phyloP scores from a whole-genome alignment of 2,888 invertebrate genomes.

The Palloptera scutellata region DNA sequence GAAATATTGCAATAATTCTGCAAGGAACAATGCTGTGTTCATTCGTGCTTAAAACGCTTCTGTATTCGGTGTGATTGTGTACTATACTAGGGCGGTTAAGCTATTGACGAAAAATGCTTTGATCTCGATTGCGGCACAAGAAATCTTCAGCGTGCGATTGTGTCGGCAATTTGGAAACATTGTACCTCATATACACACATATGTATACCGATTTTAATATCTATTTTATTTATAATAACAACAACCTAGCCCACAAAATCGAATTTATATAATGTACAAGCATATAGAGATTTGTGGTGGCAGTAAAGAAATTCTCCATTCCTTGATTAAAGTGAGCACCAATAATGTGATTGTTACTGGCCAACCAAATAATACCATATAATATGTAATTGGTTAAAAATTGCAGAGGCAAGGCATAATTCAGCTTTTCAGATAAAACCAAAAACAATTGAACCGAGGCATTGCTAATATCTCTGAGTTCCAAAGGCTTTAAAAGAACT shows the following conservation, averaged over 20 bases:
- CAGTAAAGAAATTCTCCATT: too few species aligned
- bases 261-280: slow-evolving; percentile 7
- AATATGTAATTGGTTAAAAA: too few species aligned
- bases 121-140: slow-evolving; percentile 35
- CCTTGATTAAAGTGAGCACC: too few species aligned
- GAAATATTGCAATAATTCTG: not conserved
- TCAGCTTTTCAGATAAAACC: too few species aligned
- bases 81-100: slow-evolving; percentile 35
- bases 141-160: too few species aligned
- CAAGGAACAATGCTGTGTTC: too few species aligned
- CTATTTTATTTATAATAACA: not conserved
- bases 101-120: slow-evolving; percentile 53
- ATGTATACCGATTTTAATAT: not conserved
- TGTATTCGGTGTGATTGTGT: slow-evolving; percentile 8
- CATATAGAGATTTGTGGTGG: slow-evolving; percentile 3
- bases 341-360: too few species aligned
- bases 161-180: not conserved
- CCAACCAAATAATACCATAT: too few species aligned
- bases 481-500: too few species aligned
- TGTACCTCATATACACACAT: not conserved
- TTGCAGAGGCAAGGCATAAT: too few species aligned
- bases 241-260: not conserved
- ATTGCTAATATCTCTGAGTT: too few species aligned
- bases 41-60: slow-evolving; percentile 15
- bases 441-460: too few species aligned